Evolutionary conservation across 2,797 vertebrate genomes (phyloP), one percentile per base, ranked within the genome.

Genomic region (Notoglanidium macrostoma): DNA sequence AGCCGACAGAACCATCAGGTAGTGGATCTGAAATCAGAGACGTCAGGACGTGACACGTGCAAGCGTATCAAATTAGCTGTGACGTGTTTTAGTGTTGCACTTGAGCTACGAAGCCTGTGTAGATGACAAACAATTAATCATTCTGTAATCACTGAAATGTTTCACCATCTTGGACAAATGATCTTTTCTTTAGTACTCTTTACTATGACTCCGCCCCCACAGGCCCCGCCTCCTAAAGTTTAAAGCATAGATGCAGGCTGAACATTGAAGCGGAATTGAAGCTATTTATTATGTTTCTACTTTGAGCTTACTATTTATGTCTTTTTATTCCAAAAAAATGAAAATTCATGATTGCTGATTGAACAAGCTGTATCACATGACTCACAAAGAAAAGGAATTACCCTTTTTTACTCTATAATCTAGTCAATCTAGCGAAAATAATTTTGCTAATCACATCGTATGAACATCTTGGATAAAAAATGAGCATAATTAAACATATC

Each of bases 1-100:
- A 88, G 98, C 98, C 49, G 98, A 98, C 87, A 99, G 96, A 85
- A 98, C 98, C 98, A 99, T 99, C 93, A 99, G 95, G 93, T 99
- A 99, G 90, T 99, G 98, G 90, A 99, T 98, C 98, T 99, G 91
- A 83, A 89, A 67, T 61, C 35, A 85, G 49, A 76, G 70, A 81
- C 55, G 15, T 81, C 59, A 63, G 35, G 35, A 81, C n/a, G 17
- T 11, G 59, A n/a, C 54, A 81, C 29, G 0, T 6, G 5, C 54
- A 35, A 55, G 5, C 17, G 32, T 0, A 14, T 55, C 5, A 15
- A 14, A 2, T 14, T 15, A 14, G 6, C 46, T 44, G 67, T 35
- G 67, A 67, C 5, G 29, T 44, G 68, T 23, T 35, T 35, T 70
- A 19, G 32, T 9, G 8, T 70, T 40, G 35, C 67, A 40, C 35